Evolutionary conservation across 2,888 invertebrate genomes (phyloP), one percentile per base, ranked within the genome.

Genomic region (Euclidia mi): DNA sequence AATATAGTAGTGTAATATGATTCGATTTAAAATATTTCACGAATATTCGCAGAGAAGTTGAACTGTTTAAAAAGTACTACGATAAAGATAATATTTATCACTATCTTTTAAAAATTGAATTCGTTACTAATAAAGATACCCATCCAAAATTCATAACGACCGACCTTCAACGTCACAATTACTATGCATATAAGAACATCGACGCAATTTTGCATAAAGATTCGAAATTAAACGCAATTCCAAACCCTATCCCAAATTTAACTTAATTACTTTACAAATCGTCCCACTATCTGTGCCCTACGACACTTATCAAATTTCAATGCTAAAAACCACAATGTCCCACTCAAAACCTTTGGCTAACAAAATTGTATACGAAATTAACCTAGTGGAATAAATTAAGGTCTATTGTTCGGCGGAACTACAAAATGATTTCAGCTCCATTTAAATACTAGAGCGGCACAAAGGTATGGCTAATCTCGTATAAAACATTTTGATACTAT

Each of bases 311-410:
- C 71, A 75, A 71, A 70, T 67, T 67, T 61, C 65, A 53, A 52
- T 53, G 49, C 51, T 57, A 61, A 68, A 72, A 77, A 76, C 68
- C 65, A 20, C 62, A 65, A 42, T 46, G 50, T 29, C 41, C 44
- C 62, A 48, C 57, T 53, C 59, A 31, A n/a, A 59, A 60, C 71
- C 65, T 65, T 53, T 58, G 59, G 63, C 65, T 71, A 79, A 71
- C 83, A 74, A 82, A 85, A 85, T 79, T 82, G 81, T 84, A 78
- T 79, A 84, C 82, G 65, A 79, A 85, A 87, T 85, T 83, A 86
- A 85, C 80, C 84, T 81, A 64, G 45, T 55, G 47, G 79, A 82
- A 87, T 88, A 87, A 84, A 87, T 87, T 84, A 82, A 76, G 65
- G 70, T 32, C 67, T 66, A 83, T 87, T 87, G 86, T 86, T 79